A percentile compares a stretch with the other conserved stretches of the same genome.
Evolutionary conservation across 2,113 vertebrate species (phyloP).

Genomic region (Gambusia affinis): DNA sequence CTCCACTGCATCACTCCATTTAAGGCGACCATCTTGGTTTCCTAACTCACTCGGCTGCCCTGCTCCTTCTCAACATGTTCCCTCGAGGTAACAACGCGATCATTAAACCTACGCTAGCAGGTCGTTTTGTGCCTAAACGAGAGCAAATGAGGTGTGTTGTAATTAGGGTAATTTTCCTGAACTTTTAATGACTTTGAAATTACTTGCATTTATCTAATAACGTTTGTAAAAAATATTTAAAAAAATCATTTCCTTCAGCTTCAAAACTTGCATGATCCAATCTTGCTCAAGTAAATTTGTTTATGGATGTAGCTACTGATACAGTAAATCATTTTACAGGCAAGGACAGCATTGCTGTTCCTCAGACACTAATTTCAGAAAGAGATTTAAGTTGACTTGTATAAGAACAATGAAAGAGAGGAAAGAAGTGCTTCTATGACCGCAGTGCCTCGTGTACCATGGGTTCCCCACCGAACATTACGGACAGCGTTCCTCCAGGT

Average conservation of each 20-base stretch:
- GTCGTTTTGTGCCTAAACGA: too few relatives aligned
- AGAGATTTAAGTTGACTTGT: background rate
- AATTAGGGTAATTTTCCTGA: background rate
- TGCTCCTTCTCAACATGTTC: too few relatives aligned
- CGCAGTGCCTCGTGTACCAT: background rate
- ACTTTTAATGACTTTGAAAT: background rate
- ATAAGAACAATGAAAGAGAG: too few relatives aligned
- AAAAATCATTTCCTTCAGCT: background rate
- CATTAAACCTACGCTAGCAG: too few relatives aligned
- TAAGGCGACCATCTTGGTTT: too few relatives aligned
- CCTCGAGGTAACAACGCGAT: too few relatives aligned
- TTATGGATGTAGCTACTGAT: background rate
- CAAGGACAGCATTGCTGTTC: background rate
- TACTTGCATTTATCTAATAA: background rate
- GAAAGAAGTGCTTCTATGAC: background rate
- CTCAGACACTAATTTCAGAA: background rate
- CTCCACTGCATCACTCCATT: too few relatives aligned
- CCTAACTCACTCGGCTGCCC: too few relatives aligned
- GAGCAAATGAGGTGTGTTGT: too few relatives aligned
- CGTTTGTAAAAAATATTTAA: too few relatives aligned
- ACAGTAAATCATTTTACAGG: background rate
- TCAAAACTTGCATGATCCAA: slow-evolving; percentile 9
- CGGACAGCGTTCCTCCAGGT: background rate
- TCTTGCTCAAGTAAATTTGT: background rate
- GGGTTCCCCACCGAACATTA: background rate